Evolutionary conservation across 2,113 vertebrate genomes (phyloP).

Genomic region (Thamnophis sirtalis): DNA sequence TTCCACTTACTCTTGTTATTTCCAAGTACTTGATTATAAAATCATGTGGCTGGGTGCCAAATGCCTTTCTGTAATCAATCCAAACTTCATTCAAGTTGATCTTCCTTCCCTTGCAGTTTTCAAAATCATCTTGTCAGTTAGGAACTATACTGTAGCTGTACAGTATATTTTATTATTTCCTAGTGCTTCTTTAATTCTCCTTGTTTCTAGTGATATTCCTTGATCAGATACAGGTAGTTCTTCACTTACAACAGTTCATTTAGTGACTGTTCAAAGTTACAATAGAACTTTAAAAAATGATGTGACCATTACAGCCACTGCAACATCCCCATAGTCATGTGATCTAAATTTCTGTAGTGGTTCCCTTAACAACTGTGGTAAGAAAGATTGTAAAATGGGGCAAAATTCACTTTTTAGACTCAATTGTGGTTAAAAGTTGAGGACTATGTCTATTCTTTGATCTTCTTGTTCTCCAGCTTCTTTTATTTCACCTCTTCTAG

Average conservation of each 20-base stretch:
- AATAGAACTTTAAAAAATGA: not conserved
- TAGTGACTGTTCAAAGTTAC: not conserved
- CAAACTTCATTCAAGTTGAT: not conserved
- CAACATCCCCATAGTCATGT: not conserved
- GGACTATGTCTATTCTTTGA: not conserved
- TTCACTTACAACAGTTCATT: not conserved
- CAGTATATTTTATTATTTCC: not conserved
- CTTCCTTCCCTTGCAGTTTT: not conserved
- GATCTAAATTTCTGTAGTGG: not conserved
- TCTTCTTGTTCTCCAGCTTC: not conserved
- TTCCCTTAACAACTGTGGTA: not conserved
- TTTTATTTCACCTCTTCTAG: not conserved
- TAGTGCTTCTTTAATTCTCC: not conserved
- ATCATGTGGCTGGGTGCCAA: not conserved
- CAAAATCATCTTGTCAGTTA: not conserved
- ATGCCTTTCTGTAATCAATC: not conserved
- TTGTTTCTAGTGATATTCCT: not conserved
- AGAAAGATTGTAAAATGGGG: not conserved
- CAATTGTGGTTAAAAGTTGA: not conserved
- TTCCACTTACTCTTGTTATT: not conserved
- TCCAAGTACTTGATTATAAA: not conserved
- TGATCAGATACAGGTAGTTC: not conserved
- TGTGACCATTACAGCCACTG: not conserved
- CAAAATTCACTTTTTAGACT: not conserved
- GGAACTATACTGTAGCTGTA: not conserved